Conservation (phyloP, 2,888 invertebrate genomes). For the Gymnocheta viridis region DNA sequence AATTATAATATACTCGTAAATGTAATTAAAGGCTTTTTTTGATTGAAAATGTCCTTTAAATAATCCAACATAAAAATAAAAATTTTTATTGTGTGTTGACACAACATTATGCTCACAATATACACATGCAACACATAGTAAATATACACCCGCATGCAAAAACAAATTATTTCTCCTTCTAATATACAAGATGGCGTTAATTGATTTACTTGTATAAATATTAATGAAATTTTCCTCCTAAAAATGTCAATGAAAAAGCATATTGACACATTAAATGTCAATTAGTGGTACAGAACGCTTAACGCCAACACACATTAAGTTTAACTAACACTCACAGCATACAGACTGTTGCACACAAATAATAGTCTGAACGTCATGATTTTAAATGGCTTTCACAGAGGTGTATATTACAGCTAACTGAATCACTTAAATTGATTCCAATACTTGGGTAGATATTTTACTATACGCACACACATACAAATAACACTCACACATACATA, state of each 20-base stretch:
- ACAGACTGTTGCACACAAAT: background rate
- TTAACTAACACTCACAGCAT: background rate
- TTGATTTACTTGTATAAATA: slow-evolving; percentile 52
- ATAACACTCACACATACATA: background rate
- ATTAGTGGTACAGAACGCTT: slow-evolving; percentile 47
- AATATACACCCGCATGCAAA: background rate
- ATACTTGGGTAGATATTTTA: background rate
- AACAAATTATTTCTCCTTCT: background rate
- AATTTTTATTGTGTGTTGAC: slow-evolving; percentile 33
- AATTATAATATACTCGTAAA: no score
- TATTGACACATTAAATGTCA: slow-evolving; percentile 67
- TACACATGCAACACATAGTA: background rate
- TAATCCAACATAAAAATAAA: background rate
- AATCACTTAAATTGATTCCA: slow-evolving; percentile 28
- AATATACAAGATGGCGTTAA: slow-evolving; percentile 19
- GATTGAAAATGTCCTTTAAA: background rate
- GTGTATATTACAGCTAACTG: slow-evolving; percentile 40
- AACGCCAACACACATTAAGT: background rate
- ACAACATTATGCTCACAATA: background rate
- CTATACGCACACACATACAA: background rate
- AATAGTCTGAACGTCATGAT: slow-evolving; percentile 14
- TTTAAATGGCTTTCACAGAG: slow-evolving; percentile 28
- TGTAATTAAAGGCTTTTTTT: background rate
- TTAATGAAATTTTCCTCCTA: slow-evolving; percentile 53
- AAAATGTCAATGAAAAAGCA: slow-evolving; percentile 55